Evolutionary conservation across 2,797 vertebrate genomes (phyloP), one percentile per base, ranked within the genome.

Genomic region (Myripristis murdjan): DNA sequence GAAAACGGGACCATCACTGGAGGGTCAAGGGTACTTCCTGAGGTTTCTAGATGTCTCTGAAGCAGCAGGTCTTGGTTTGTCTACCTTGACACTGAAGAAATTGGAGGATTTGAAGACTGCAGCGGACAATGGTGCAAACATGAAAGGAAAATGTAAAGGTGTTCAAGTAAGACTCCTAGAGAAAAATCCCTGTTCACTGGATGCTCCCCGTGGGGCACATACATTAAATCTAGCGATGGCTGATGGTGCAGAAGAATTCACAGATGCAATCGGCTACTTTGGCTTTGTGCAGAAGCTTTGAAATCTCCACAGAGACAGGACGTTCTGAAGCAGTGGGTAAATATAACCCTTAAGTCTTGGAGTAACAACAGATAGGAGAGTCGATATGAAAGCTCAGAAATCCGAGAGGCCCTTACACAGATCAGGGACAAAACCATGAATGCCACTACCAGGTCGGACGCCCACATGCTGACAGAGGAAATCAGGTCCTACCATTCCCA

Each of bases 101-200:
- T 20, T 20, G 20, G 20, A 1, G 20, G 20, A 20, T 81, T 77
- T 39, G 14, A 81, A 18, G 51, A 77, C 43, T 73, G 59, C 54
- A 64, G 77, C 35, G 58, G 64, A 74, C 49, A 73, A 76, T 57
- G 73, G 77, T 6, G 77, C 68, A 7, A 75, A 74, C 28, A 72
- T 65, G 53, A 77, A 72, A 23, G 66, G 67, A 2, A 44, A 22
- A 47, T 56, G 39, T 14, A 39, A 59, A 59, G 37, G 57, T 2
- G 18, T 44, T 16, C 57, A 59, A 35, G 57, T 57, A 10, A 59
- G 57, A 57, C 57, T 59, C 3, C 12, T 59, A 20, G 57, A 22
- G 20, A 43, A 59, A 44, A 59, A 44, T 23, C 1, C 57, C 6
- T 2, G 3, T 9, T 15, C 57, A 35, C 33, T 53, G 12, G 57